Base-by-base conservation (phyloP, 2,113 vertebrate genomes). In the Neogale vison region DNA sequence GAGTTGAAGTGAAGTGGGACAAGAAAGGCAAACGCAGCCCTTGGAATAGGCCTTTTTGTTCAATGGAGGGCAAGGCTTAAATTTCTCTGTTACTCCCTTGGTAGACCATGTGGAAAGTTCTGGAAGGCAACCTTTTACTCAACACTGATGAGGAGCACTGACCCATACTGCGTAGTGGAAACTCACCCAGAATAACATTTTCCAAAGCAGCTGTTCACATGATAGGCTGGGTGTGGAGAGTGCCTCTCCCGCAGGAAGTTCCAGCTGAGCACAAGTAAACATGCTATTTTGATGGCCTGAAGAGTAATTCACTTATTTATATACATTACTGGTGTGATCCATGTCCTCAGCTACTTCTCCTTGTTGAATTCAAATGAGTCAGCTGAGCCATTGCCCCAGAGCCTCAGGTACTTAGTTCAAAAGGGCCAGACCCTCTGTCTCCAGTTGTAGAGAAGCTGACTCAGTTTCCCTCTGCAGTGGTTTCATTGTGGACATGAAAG, bases 181-280 rank as follows among this genome's bases (percentile, higher is more conserved):
- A 97, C 36, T 90, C 80, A 74, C 36, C 31, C 50, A 36, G 39
- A 79, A 93, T 77, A 80, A 69, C 61, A 26, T 45, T 84, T 95
- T 71, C 59, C 83, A 71, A 88, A 90, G 71, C 26, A 39, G 26
- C 18, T 18, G 13, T 31, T 57, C 59, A 23, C 47, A 13, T 45
- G 72, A 74, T 14, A 4, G 71, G 20, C 17, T 3, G 69, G 50
- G 69, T 7, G 9, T 39, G 87, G 59, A 87, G 55, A 31, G 23
- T 34, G 24, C 47, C 61, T 80, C 55, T 76, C 90, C 65, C 71
- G 55, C 90, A 52, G 92, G 90, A 95, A 94, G 84, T 59, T 39
- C 57, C 55, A 5, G 61, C 83, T 21, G 26, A 55, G 80, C 57
- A 59, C 59, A 2, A 6, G 31, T 47, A 88, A 65, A 80, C 1